phyloP scores from a whole-genome alignment of 2,797 vertebrate species.

The Coregonus suidteri region DNA sequence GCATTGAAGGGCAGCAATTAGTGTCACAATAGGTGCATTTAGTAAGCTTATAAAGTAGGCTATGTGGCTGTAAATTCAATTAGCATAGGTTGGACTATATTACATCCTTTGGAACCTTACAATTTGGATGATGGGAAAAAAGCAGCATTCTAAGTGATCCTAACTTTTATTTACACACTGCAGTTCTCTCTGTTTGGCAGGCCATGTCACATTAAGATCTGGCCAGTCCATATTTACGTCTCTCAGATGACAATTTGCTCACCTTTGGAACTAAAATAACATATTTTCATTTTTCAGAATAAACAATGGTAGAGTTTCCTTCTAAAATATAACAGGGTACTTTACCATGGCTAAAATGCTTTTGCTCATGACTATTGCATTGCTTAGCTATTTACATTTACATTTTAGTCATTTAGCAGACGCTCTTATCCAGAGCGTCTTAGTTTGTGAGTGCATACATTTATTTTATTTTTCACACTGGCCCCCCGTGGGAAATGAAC shows the following conservation, averaged over 20 bases:
- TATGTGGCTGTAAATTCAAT: conserved; percentile 4
- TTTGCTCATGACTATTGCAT: neutral
- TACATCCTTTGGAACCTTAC: neutral
- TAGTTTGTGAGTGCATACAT: no score
- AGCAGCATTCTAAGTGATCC: neutral
- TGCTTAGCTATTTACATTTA: neutral
- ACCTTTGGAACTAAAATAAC: neutral
- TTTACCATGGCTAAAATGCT: neutral
- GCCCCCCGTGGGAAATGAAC: no score
- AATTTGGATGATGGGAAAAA: neutral
- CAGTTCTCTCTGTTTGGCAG: neutral
- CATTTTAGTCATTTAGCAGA: no score
- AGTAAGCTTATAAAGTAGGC: conserved; percentile 1
- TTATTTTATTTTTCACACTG: no score
- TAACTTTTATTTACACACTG: neutral
- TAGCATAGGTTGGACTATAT: neutral
- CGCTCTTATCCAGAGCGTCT: no score
- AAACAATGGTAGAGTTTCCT: neutral
- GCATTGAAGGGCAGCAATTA: conserved; percentile 8
- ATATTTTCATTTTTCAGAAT: neutral
- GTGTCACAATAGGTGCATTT: neutral
- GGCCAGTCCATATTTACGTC: neutral
- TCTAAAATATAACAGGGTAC: neutral
- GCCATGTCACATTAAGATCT: conserved; percentile 1
- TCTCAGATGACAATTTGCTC: conserved; percentile 5